phyloP scores from a whole-genome alignment of 2,113 vertebrate species.

The Willisornis vidua region DNA sequence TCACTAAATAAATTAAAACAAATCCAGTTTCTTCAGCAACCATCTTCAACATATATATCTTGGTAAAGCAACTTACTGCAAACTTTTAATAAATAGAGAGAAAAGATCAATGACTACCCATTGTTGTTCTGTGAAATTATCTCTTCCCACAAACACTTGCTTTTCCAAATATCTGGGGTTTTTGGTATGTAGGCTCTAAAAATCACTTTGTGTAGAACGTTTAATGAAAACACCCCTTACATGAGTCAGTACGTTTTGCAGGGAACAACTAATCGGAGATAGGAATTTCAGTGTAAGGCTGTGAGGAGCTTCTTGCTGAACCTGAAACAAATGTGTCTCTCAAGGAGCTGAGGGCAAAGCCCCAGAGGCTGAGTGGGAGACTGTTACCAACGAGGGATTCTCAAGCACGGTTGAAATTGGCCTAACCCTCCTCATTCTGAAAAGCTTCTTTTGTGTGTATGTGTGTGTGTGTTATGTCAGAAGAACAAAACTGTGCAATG shows the following conservation, averaged over 20 bases:
- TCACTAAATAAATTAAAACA: conserved; percentile 78
- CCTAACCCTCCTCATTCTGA: neutral
- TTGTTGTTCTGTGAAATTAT: conserved; percentile 53
- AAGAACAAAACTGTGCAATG: neutral
- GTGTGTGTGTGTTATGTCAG: neutral
- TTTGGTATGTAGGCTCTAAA: conserved; percentile 53
- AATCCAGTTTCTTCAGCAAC: conserved; percentile 72
- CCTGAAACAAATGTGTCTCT: conserved; percentile 18
- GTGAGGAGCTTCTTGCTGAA: conserved; percentile 41
- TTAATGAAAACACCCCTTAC: conserved; percentile 8
- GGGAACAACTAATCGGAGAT: neutral
- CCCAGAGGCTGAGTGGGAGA: conserved; percentile 12
- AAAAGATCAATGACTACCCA: conserved; percentile 30
- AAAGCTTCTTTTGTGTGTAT: neutral
- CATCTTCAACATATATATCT: conserved; percentile 57
- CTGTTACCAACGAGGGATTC: neutral
- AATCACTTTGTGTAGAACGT: conserved; percentile 10
- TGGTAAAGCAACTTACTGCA: conserved; percentile 63
- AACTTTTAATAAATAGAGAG: conserved; percentile 77
- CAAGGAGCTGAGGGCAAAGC: conserved; percentile 14
- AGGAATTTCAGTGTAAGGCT: conserved; percentile 46
- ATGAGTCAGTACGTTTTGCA: conserved; percentile 2
- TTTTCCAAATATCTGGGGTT: conserved; percentile 17
- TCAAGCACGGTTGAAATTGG: neutral
- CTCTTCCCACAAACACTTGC: conserved; percentile 47